Conservation (phyloP, 1,140 invertebrate genomes). For the Drosophila cardini region DNA sequence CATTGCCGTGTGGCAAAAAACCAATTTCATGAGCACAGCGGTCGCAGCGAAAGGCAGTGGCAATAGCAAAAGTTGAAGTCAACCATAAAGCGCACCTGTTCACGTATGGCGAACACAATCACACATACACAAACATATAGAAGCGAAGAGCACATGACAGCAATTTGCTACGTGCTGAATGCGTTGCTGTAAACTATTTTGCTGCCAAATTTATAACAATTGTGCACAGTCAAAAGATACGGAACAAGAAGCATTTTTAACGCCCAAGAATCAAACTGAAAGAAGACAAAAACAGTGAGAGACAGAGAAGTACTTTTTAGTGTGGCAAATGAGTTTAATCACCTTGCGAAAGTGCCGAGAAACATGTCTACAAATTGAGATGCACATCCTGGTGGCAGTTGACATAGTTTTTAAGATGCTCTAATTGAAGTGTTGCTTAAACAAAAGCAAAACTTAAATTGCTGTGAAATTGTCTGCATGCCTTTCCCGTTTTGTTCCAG, state of each 20-base stretch:
- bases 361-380: constrained; percentile 48
- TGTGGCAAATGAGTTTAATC: constrained; percentile 76
- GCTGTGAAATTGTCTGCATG: constrained; percentile 73
- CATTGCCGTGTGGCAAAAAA: constrained; percentile 38
- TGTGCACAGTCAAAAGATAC: constrained; percentile 26
- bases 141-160: constrained; percentile 42
- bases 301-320: not conserved
- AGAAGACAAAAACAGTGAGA: not conserved
- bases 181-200: constrained; percentile 69
- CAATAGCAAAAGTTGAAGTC: constrained; percentile 65
- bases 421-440: constrained; percentile 82
- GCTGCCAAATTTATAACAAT: constrained; percentile 62
- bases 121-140: constrained; percentile 27
- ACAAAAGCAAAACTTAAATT: constrained; percentile 82
- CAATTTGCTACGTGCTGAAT: constrained; percentile 73
- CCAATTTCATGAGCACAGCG: constrained; percentile 54
- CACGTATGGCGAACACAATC: constrained; percentile 35
- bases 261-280: constrained; percentile 7
- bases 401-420: constrained; percentile 75
- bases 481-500: not conserved
- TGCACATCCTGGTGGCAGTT: constrained; percentile 54
- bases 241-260: constrained; percentile 30
- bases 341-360: constrained; percentile 65
- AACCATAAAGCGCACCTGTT: constrained; percentile 77
- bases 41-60: constrained; percentile 6